Conservation (phyloP, 2,888 invertebrate genomes). For the Octodonta nipae region DNA sequence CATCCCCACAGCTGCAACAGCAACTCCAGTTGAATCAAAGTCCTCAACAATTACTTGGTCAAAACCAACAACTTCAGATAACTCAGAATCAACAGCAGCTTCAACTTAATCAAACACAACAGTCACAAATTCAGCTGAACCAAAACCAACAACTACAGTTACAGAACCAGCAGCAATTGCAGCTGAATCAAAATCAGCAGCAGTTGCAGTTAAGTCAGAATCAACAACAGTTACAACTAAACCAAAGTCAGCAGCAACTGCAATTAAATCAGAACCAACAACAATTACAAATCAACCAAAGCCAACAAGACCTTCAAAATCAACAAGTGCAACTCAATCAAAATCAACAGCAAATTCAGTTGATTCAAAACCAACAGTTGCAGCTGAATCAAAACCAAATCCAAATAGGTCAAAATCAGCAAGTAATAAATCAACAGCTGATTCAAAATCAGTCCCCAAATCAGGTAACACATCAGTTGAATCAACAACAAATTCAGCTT, state of each 20-base stretch:
- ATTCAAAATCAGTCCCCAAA: constrained; percentile 22
- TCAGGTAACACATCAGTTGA: constrained; percentile 8
- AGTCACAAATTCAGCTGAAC: constrained; percentile 16
- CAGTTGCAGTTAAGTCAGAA: constrained; percentile 11
- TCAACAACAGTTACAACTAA: constrained; percentile 32
- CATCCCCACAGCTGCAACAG: constrained; percentile 27
- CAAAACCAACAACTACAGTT: constrained; percentile 10
- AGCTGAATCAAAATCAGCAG: constrained; percentile 8
- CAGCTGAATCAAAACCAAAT: constrained; percentile 16
- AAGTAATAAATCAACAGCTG: constrained; percentile 36
- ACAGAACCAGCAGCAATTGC: neutral
- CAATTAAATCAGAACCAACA: too few species aligned
- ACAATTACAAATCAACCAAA: constrained; percentile 26
- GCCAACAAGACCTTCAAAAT: constrained; percentile 27
- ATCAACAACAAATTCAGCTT: constrained; percentile 14
- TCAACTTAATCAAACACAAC: constrained; percentile 3
- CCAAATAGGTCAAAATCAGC: constrained; percentile 30
- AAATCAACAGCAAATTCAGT: constrained; percentile 8
- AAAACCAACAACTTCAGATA: constrained; percentile 14
- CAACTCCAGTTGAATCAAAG: constrained; percentile 26
- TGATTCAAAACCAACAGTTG: constrained; percentile 6
- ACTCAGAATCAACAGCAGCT: constrained; percentile 26
- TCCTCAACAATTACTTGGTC: constrained; percentile 18
- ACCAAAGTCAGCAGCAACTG: constrained; percentile 40
- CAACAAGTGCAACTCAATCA: constrained; percentile 19